phyloP scores from a whole-genome alignment of 2,113 vertebrate genomes.

The Zapornia atra region DNA sequence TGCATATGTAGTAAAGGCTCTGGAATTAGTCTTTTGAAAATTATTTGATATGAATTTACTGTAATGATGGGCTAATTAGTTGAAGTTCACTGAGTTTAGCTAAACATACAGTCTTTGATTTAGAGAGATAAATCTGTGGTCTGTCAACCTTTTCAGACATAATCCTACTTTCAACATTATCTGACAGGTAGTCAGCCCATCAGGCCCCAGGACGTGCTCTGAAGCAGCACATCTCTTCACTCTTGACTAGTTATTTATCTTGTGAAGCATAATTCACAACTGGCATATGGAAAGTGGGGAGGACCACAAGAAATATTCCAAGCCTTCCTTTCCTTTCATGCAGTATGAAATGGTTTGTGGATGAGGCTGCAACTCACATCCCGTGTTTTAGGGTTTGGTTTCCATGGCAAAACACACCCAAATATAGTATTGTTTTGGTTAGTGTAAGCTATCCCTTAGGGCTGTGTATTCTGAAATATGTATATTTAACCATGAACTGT shows the following conservation, averaged over 20 bases:
- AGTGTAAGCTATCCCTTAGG: neutral
- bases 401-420: neutral
- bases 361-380: neutral
- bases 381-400: neutral
- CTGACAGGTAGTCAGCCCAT: slow-evolving; percentile 70
- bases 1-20: neutral
- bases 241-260: slow-evolving; percentile 60
- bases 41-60: neutral
- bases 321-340: neutral
- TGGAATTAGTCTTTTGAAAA: slow-evolving; percentile 15
- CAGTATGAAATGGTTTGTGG: neutral
- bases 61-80: slow-evolving; percentile 74
- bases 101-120: slow-evolving; percentile 63
- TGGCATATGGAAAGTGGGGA: neutral
- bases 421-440: neutral
- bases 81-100: slow-evolving; percentile 63
- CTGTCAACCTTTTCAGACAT: slow-evolving; percentile 70
- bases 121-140: slow-evolving; percentile 66
- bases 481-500: neutral
- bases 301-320: neutral
- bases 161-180: slow-evolving; percentile 50
- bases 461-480: slow-evolving; percentile 7
- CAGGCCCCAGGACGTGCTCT: slow-evolving; percentile 54
- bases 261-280: slow-evolving; percentile 36
- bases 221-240: slow-evolving; percentile 58